Base-by-base conservation (phyloP, 2,113 vertebrate species). In the Tauraco erythrolophus region DNA sequence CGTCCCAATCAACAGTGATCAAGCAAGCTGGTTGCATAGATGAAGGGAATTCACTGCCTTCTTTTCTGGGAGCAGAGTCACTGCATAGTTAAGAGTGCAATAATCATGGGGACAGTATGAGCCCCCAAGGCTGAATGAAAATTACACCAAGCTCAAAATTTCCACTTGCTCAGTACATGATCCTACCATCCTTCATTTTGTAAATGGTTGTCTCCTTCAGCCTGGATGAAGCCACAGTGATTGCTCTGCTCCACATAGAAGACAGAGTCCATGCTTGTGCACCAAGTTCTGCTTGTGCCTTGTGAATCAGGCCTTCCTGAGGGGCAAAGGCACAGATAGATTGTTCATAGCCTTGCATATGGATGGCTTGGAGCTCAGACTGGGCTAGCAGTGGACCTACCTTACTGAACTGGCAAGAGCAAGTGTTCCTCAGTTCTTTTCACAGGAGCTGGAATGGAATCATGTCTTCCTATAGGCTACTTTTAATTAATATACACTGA, bases 401-500 rank as follows among this genome's bases (percentile, higher is more conserved):
- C n/a, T 64, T 82, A 56, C 35, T 45, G 35, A 87, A 41, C 13
- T 53, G 72, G 35, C 30, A 48, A 75, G 9, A 79, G 10, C 24
- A 81, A 84, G 25, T 16, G 23, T 2, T 81, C 56, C 24, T 75
- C 53, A 48, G n/a, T 13, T 62, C 51, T 70, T 75, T 80, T 28
- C 6, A 8, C 24, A 53, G 69, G 19, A 93, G 19, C 21, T 82
- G 57, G 33, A 95, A 72, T 8, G 53, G 48, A 80, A 58, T 91
- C 10, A 41, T 37, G 24, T 54, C 75, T 74, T 74, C 61, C 80
- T 84, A 91, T 72, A 41, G 57, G 53, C 66, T 89, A 96, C 84
- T 57, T 96, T 95, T 92, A 78, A 68, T 88, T 92, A 95, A 30
- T 69, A 69, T 57, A 58, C 45, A 69, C 22, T 81, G 45, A 88